These are phyloP conservation scores for Sciaenops ocellatus DNA, from an alignment of 2,797 vertebrate genomes.

Conservation along the genomic window DNA sequence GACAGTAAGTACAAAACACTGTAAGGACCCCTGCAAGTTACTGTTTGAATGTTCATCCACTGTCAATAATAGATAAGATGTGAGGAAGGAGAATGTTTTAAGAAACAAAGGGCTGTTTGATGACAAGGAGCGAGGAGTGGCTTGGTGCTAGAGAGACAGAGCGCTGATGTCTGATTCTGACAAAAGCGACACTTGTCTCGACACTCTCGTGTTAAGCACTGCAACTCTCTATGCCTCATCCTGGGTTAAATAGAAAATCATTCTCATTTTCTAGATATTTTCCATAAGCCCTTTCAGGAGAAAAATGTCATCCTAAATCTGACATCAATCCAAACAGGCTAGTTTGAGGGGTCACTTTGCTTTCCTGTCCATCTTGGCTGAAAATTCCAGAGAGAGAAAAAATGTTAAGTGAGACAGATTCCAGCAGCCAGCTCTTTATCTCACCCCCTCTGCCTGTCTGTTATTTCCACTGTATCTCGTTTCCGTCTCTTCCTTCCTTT, in stretches of 20 bases:
- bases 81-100: conserved; percentile 16
- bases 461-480: conserved; percentile 11
- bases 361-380: background rate
- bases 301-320: background rate
- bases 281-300: too few species aligned
- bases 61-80: conserved; percentile 22
- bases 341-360: background rate
- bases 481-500: conserved; percentile 11
- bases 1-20: background rate
- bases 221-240: background rate
- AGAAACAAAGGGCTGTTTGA: conserved; percentile 58
- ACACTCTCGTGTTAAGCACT: background rate
- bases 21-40: background rate
- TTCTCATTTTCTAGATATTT: background rate
- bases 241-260: background rate
- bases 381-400: conserved; percentile 22
- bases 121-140: conserved; percentile 8
- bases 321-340: too few species aligned
- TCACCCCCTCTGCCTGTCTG: background rate
- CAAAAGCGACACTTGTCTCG: conserved; percentile 49
- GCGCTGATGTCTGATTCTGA: conserved; percentile 1
- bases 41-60: conserved; percentile 19
- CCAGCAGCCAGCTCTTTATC: conserved; percentile 5
- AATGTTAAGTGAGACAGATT: conserved; percentile 39
- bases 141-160: conserved; percentile 1